A percentile compares a stretch with the other conserved stretches of the same genome.
Evolutionary conservation across 2,113 vertebrate species (phyloP).

Genomic region (Takifugu bimaculatus): DNA sequence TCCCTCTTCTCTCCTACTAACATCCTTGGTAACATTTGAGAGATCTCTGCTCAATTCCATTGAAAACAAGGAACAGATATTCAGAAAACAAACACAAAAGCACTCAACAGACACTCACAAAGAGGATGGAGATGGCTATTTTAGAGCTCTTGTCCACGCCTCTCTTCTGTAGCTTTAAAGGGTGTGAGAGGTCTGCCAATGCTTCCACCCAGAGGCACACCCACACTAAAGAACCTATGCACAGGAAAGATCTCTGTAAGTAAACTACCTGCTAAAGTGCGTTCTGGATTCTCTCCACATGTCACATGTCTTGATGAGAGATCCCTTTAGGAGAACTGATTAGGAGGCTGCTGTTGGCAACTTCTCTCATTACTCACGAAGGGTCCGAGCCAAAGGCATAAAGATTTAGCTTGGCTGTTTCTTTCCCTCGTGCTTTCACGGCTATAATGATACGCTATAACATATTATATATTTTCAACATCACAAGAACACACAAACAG

Average conservation of each 20-base stretch:
- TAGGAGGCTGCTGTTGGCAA: conserved; percentile 20
- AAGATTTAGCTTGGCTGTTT: background rate
- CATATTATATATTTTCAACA: too few relatives aligned
- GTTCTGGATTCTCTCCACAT: conserved; percentile 2
- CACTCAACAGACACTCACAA: too few relatives aligned
- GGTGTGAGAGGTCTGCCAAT: conserved; percentile 33
- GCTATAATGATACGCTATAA: too few relatives aligned
- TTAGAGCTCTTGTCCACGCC: conserved; percentile 14
- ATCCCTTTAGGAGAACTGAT: conserved; percentile 13
- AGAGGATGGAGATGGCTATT: background rate
- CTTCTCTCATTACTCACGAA: conserved; percentile 14
- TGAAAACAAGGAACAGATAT: too few relatives aligned
- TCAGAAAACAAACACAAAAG: too few relatives aligned
- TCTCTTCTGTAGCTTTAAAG: conserved; percentile 39
- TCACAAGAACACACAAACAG: background rate
- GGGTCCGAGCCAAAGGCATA: background rate
- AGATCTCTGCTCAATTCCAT: too few relatives aligned
- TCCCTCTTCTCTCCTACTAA: too few relatives aligned
- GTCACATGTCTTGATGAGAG: conserved; percentile 26
- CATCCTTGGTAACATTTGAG: too few relatives aligned
- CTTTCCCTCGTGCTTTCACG: conserved; percentile 7
- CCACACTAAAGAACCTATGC: conserved; percentile 23
- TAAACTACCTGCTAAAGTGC: conserved; percentile 4
- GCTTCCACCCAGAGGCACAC: conserved; percentile 15
- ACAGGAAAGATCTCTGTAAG: conserved; percentile 16